These are phyloP conservation scores for Odontamblyopus rebecca DNA, from an alignment of 2,797 vertebrate genomes.

Conservation along the genomic window DNA sequence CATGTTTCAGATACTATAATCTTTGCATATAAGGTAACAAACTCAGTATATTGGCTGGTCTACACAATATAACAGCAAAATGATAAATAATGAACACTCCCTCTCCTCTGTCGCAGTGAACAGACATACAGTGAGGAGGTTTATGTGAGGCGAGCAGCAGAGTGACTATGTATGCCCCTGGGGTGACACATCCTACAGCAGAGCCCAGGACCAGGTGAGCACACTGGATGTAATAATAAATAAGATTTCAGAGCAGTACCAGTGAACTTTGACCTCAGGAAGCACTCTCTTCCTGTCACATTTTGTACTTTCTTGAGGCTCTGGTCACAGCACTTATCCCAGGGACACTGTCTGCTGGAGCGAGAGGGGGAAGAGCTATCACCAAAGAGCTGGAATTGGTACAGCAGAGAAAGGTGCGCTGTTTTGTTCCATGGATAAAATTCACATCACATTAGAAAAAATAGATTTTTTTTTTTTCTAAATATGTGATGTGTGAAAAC, in stretches of 20 bases:
- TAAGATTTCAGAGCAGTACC: neutral
- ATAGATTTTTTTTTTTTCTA: no score
- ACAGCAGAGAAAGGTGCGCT: neutral
- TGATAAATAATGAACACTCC: no score
- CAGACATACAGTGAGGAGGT: neutral
- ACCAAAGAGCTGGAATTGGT: neutral
- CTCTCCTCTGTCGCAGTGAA: no score
- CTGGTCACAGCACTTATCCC: conserved; percentile 5
- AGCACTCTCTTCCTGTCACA: neutral
- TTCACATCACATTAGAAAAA: no score
- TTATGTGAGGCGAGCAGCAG: neutral
- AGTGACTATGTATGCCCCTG: neutral
- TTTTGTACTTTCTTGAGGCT: neutral
- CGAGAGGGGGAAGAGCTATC: neutral
- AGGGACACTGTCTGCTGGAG: neutral
- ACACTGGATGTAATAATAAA: neutral
- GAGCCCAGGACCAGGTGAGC: neutral
- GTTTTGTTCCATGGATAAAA: no score
- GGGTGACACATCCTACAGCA: neutral
- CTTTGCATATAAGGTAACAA: no score
- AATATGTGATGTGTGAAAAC: no score
- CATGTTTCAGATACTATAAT: no score
- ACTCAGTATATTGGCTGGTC: no score
- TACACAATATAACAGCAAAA: no score
- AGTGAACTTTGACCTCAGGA: neutral